Conservation (phyloP, 1,140 invertebrate species). For the Drosophila baimaii region DNA sequence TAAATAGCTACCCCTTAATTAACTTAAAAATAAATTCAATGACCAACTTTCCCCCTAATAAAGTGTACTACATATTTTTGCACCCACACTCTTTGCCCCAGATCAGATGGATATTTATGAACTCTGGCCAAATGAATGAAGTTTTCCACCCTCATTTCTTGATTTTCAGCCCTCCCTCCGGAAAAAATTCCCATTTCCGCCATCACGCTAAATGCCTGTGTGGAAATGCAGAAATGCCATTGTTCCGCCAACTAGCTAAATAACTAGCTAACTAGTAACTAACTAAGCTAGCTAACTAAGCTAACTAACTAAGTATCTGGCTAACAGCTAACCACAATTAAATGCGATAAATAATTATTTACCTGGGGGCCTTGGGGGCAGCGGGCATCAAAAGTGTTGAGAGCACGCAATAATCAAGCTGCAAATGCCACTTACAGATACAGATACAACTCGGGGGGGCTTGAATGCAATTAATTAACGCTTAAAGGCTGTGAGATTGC, state of each 20-base stretch:
- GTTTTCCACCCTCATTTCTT: slow-evolving; percentile 32
- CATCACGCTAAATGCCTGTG: slow-evolving; percentile 49
- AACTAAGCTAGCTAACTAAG: slow-evolving; percentile 18
- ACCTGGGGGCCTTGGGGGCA: slow-evolving; percentile 16
- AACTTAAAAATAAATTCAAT: not conserved
- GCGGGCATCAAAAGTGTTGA: slow-evolving; percentile 71
- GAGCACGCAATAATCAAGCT: slow-evolving; percentile 67
- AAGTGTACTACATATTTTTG: not conserved
- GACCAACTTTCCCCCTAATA: not conserved
- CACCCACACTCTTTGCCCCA: not conserved
- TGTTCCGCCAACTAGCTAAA: slow-evolving; percentile 53
- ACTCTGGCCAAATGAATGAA: not conserved
- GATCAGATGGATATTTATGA: slow-evolving; percentile 25
- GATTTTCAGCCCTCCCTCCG: not conserved
- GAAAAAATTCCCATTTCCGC: slow-evolving; percentile 60
- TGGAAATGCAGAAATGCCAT: slow-evolving; percentile 64
- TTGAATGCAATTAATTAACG: slow-evolving; percentile 73
- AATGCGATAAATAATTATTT: slow-evolving; percentile 58
- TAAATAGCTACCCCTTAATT: not conserved
- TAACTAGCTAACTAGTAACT: slow-evolving; percentile 39
- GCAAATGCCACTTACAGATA: slow-evolving; percentile 19
- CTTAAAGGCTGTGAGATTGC: slow-evolving; percentile 50
- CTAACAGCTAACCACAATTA: slow-evolving; percentile 23
- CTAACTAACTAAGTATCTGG: slow-evolving; percentile 26
- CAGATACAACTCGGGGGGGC: slow-evolving; percentile 1